Percentiles rank a stretch among this genome's conserved stretches.
Conservation (phyloP, 2,888 invertebrate species). For the Heliconius hortense region DNA sequence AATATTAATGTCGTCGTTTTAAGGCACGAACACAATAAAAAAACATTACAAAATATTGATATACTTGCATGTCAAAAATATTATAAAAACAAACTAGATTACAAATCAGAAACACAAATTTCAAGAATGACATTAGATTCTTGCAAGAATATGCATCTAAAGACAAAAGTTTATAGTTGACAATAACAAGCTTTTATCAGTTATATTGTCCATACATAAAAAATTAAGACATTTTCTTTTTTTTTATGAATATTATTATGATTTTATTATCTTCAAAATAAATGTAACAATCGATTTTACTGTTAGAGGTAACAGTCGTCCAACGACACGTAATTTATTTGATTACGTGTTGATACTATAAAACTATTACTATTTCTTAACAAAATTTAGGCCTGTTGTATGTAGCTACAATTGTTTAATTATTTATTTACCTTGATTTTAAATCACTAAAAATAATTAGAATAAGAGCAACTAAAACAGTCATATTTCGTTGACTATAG, state of each 20-base stretch:
- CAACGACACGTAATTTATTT: no score
- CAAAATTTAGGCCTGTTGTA: background rate
- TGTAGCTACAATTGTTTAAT: background rate
- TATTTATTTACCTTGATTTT: background rate
- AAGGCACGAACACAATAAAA: background rate
- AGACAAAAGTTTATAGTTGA: no score
- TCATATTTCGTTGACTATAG: background rate
- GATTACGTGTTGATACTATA: no score
- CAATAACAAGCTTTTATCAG: no score
- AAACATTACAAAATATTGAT: background rate
- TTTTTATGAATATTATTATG: no score
- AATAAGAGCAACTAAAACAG: background rate
- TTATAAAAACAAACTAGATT: background rate
- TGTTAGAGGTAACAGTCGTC: no score
- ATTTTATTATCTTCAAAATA: no score
- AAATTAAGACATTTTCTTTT: no score
- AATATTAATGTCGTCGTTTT: background rate
- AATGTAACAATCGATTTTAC: no score
- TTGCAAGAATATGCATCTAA: background rate
- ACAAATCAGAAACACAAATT: background rate
- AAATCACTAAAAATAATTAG: background rate
- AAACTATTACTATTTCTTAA: no score
- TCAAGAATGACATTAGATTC: background rate
- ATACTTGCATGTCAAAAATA: constrained; percentile 3
- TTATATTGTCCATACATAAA: no score